Conservation (phyloP, 2,113 vertebrate genomes). For the Calyptommatus sinebrachiatus region DNA sequence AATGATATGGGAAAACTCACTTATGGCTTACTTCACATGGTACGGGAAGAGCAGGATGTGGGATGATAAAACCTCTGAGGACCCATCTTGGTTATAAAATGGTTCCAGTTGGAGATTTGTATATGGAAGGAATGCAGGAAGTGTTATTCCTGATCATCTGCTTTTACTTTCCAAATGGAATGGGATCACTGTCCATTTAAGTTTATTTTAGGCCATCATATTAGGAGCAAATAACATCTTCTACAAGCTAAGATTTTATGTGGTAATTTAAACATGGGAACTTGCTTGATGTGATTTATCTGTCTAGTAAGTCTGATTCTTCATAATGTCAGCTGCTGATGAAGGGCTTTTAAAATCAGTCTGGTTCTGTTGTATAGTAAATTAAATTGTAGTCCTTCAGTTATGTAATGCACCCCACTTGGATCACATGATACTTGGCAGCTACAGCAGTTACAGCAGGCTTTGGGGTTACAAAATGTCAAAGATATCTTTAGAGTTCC, state of each 20-base stretch:
- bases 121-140: not conserved
- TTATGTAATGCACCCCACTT: constrained; percentile 69
- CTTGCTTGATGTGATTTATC: not conserved
- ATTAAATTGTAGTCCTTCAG: constrained; percentile 76
- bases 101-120: constrained; percentile 14
- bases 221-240: not conserved
- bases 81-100: not conserved
- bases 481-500: constrained; percentile 57
- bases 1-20: not conserved
- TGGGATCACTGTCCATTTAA: not conserved
- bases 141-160: not conserved
- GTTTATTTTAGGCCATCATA: not conserved
- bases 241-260: not conserved
- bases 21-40: constrained; percentile 4
- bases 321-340: constrained; percentile 23
- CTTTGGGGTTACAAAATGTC: constrained; percentile 62
- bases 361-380: constrained; percentile 55
- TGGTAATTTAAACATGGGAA: not conserved
- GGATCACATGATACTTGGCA: constrained; percentile 75
- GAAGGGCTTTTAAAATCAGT: constrained; percentile 23
- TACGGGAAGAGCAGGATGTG: not conserved
- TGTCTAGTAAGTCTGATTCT: not conserved
- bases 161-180: not conserved
- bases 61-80: constrained; percentile 27
- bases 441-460: constrained; percentile 56